Conservation (phyloP, 2,113 vertebrate species). For the Collichthys lucidus region DNA sequence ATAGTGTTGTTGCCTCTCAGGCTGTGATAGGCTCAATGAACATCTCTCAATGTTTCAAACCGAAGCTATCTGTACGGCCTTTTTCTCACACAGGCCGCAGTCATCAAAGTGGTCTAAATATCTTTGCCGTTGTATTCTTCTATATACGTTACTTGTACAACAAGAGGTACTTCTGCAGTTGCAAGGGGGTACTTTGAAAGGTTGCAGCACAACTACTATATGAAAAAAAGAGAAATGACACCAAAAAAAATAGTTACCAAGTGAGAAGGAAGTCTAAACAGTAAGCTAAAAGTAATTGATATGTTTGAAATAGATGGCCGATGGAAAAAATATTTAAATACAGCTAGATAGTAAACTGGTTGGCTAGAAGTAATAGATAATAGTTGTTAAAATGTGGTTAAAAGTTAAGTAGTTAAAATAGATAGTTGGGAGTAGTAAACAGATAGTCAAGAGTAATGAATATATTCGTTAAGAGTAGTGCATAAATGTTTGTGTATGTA, state of each 20-base stretch:
- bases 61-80: slow-evolving; percentile 14
- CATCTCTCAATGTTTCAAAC: slow-evolving; percentile 28
- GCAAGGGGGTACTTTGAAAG: neutral
- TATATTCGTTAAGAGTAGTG: neutral
- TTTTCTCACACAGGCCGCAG: slow-evolving; percentile 5
- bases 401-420: neutral
- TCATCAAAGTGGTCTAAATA: neutral
- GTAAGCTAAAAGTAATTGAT: neutral
- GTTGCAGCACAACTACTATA: neutral
- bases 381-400: too few relatives aligned
- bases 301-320: too few relatives aligned
- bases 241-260: neutral
- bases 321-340: neutral
- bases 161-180: neutral
- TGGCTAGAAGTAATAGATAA: neutral
- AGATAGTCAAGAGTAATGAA: neutral
- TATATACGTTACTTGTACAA: neutral
- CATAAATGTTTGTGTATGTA: too few relatives aligned
- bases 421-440: neutral
- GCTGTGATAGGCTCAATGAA: slow-evolving; percentile 22
- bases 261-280: neutral
- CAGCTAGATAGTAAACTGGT: too few relatives aligned
- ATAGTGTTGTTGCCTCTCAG: slow-evolving; percentile 27
- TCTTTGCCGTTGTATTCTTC: neutral
- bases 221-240: too few relatives aligned